A percentile compares a stretch with the other conserved stretches of the same genome.
These are phyloP conservation scores for Centropus unirufus DNA, from an alignment of 2,113 vertebrate species.

Conservation along the genomic window DNA sequence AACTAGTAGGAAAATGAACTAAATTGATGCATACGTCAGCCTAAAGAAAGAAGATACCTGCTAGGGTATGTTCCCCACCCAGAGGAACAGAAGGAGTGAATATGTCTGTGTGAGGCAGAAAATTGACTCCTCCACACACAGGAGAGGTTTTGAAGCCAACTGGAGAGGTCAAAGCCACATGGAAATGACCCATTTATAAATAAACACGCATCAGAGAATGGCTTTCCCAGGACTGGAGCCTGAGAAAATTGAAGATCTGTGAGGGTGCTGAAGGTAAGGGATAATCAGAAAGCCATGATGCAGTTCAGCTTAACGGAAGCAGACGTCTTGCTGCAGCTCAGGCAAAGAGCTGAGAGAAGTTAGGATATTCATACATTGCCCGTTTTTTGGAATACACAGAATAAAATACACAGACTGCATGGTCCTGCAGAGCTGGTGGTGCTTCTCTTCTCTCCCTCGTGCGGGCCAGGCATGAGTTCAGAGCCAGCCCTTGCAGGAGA, in stretches of 20 bases:
- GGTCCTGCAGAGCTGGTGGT: not conserved
- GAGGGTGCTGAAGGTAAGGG: not conserved
- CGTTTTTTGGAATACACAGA: not conserved
- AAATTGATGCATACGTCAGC: not conserved
- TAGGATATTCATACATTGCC: not conserved
- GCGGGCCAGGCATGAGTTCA: not conserved
- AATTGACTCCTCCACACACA: not conserved
- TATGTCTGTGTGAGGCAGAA: not conserved
- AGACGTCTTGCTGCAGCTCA: not conserved
- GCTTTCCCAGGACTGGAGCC: not conserved
- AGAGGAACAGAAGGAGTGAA: not conserved
- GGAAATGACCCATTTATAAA: constrained; percentile 9
- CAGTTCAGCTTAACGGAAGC: not conserved
- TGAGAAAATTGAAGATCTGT: not conserved
- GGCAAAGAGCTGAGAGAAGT: not conserved
- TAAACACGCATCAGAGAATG: not conserved
- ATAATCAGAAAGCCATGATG: not conserved
- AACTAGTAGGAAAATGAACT: not conserved
- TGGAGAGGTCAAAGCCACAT: not conserved
- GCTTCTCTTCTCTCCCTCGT: not conserved
- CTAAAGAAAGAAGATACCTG: not conserved
- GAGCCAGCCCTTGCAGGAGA: not conserved
- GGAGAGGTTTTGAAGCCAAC: not conserved
- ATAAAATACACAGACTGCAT: rapidly evolving
- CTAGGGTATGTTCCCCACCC: not conserved